Evolutionary conservation across 1,140 invertebrate species (phyloP).

Genomic region (Hermetia illucens): DNA sequence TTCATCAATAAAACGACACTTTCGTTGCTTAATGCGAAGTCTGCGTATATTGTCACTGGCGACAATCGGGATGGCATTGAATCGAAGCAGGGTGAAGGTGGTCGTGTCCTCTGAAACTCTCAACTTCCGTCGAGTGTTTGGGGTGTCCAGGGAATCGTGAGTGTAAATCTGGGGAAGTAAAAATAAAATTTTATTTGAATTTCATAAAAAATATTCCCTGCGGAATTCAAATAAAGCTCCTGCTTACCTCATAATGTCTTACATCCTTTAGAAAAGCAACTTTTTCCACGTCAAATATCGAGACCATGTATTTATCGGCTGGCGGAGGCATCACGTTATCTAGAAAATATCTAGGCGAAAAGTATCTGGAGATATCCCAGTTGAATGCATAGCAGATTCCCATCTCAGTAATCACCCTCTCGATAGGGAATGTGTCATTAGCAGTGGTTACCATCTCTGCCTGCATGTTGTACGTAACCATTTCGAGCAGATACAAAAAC

Average conservation of each 20-base stretch:
- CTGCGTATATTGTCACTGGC: background rate
- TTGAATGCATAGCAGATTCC: slow-evolving; percentile 5
- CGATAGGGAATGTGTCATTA: background rate
- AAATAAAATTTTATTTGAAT: background rate
- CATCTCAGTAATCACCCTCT: slow-evolving; percentile 1
- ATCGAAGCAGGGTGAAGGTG: background rate
- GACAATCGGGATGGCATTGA: background rate
- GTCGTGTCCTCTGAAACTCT: background rate
- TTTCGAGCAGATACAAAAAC: background rate
- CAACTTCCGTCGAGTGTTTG: background rate
- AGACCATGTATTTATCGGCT: background rate
- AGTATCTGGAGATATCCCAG: slow-evolving; percentile 1
- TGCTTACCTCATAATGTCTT: background rate
- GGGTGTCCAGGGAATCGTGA: slow-evolving; percentile 1
- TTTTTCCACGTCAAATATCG: slow-evolving; percentile 1
- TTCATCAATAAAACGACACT: slow-evolving; percentile 4
- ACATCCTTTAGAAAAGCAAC: background rate
- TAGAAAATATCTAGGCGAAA: slow-evolving; percentile 1
- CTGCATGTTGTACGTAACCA: background rate
- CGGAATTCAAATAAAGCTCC: no score
- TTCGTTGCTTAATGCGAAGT: slow-evolving; percentile 3
- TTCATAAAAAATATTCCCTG: slow-evolving; percentile 1
- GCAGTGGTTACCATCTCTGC: background rate
- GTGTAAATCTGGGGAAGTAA: slow-evolving; percentile 4
- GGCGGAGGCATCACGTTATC: background rate